Base-by-base conservation (phyloP, 2,888 invertebrate species). In the Caenorhabditis zanzibari region DNA sequence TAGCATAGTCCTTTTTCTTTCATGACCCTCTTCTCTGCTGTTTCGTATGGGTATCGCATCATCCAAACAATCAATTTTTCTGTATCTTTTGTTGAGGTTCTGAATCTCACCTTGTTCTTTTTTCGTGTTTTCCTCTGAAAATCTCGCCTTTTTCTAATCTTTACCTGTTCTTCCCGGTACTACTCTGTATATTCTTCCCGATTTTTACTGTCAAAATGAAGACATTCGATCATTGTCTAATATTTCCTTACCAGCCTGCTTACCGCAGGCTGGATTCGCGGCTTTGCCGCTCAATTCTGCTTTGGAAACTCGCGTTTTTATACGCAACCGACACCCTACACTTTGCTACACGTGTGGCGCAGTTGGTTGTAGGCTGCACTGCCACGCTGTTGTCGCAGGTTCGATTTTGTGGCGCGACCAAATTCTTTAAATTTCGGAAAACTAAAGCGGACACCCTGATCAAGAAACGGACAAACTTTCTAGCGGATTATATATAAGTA, bases 71-170 rank as follows among this genome's bases (percentile, higher is more conserved):
- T 68, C 52, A 32, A 44, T 73, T 58, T 52, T 59, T 49, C 47
- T 69, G 56, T 59, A 47, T 44, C 56, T 38, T 49, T 26, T 54
- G 14, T 24, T 28, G 76, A 76, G 76, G 59, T 68, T 66, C 76
- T 61, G 76, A 66, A 68, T 59, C 76, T 68, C 66, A 54, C n/a
- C 32, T 41, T 56, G 54, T 58, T 22, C 28, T 61, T 24, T 41
- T 63, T 38, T 61, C 71, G 38, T 77, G 66, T 61, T 76, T 59
- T 59, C 75, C 41, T 32, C 49, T 59, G 68, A 61, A n/a, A 69
- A 69, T 71, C 77, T 77, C 77, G 54, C 35, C 76, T 56, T n/a
- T 47, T 64, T 74, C 64, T 61, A 66, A 68, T 77, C 71, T 77
- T 69, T 41, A 52, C 49, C 19, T 49, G 22, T 52, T 49, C 41